Percentiles rank a stretch among this genome's conserved stretches.
Conservation (phyloP, 1,140 invertebrate genomes). For the Spodoptera litura region DNA sequence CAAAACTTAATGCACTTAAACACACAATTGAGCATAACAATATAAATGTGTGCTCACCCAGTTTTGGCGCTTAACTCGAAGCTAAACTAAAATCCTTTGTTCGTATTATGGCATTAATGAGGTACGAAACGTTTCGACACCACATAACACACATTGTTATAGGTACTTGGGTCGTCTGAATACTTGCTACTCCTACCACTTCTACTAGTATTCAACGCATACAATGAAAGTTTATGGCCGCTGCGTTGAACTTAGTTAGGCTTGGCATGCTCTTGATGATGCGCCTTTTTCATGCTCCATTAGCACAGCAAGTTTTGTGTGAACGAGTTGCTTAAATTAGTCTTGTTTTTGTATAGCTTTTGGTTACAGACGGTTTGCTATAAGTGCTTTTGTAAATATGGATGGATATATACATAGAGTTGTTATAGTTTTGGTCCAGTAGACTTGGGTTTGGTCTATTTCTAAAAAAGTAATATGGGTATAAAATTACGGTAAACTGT, state of each 20-base stretch:
- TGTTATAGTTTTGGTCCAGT: too few species aligned
- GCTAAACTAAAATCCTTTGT: slow-evolving; percentile 40
- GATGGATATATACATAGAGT: background rate
- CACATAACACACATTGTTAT: slow-evolving; percentile 32
- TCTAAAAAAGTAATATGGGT: too few species aligned
- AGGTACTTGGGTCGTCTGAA: slow-evolving; percentile 2
- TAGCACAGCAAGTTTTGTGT: slow-evolving; percentile 15
- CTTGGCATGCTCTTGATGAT: slow-evolving; percentile 24
- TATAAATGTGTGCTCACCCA: slow-evolving; percentile 11
- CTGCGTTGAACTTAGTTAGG: slow-evolving; percentile 8
- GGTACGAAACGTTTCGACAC: slow-evolving; percentile 35
- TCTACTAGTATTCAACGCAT: background rate
- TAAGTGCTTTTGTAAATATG: background rate
- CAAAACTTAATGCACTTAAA: too few species aligned
- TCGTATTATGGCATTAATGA: slow-evolving; percentile 37
- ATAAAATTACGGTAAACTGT: too few species aligned
- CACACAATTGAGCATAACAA: background rate
- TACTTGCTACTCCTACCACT: background rate
- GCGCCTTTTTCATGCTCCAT: slow-evolving; percentile 33
- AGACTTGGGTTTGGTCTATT: too few species aligned
- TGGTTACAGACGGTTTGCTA: background rate
- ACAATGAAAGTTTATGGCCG: slow-evolving; percentile 30
- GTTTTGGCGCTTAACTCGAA: slow-evolving; percentile 25
- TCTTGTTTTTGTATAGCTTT: slow-evolving; percentile 10
- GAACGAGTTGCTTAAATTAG: slow-evolving; percentile 15